Conservation (phyloP, 2,113 vertebrate species). For the Chaenocephalus aceratus region DNA sequence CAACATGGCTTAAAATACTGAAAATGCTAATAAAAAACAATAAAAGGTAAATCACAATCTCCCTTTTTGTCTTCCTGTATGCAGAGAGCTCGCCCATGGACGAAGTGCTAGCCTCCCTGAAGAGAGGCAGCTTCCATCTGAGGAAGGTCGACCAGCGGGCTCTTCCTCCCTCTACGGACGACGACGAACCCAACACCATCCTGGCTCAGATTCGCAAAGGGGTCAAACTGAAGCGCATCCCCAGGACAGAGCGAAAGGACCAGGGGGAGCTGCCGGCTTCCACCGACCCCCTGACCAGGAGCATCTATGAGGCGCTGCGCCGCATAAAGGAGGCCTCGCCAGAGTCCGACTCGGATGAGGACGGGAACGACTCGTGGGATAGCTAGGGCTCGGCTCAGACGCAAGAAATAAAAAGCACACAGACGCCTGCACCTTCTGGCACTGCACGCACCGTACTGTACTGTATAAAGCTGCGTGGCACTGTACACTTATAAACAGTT, state of each 20-base stretch:
- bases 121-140: conserved; percentile 96
- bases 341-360: conserved; percentile 97
- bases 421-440: conserved; percentile 44
- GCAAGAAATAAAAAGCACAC: conserved; percentile 22
- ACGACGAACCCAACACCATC: conserved; percentile 96
- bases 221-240: conserved; percentile 94
- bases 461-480: conserved; percentile 39
- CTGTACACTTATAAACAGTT: conserved; percentile 38
- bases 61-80: conserved; percentile 31
- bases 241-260: conserved; percentile 87
- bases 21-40: too few species aligned
- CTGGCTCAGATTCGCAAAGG: conserved; percentile 97
- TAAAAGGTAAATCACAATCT: conserved; percentile 2
- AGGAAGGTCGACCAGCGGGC: conserved; percentile 93
- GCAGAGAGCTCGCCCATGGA: conserved; percentile 98
- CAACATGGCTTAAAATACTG: too few species aligned
- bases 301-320: conserved; percentile 96
- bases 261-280: conserved; percentile 85
- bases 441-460: conserved; percentile 46
- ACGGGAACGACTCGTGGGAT: conserved; percentile 92
- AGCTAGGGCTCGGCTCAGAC: conserved; percentile 82
- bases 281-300: conserved; percentile 92
- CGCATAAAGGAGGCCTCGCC: conserved; percentile 98
- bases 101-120: conserved; percentile 97
- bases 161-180: conserved; percentile 86